Evolutionary conservation across 2,113 vertebrate species (phyloP).

Genomic region (Cichladusa arquata): DNA sequence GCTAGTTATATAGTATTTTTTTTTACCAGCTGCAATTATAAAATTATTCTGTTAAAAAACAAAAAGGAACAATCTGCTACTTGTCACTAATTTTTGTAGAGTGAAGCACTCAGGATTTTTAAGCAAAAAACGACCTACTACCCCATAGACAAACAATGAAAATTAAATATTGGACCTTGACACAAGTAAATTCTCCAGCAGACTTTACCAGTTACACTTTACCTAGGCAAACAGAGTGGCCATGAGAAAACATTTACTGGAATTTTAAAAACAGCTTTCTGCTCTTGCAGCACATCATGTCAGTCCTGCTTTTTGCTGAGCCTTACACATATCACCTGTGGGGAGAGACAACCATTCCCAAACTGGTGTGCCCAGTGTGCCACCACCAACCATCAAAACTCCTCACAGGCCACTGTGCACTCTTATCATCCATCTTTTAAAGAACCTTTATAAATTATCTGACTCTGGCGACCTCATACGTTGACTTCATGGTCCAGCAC

Average conservation of each 20-base stretch:
- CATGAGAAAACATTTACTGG: neutral
- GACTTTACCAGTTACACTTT: neutral
- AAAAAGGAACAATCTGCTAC: neutral
- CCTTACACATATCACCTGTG: neutral
- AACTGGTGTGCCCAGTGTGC: neutral
- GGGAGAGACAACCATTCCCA: neutral
- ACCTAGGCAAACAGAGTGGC: neutral
- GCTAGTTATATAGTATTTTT: conserved; percentile 8
- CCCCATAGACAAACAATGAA: neutral
- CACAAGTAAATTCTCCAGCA: neutral
- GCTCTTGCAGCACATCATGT: neutral
- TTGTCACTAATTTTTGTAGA: conserved; percentile 12
- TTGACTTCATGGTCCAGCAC: neutral
- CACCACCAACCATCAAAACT: neutral
- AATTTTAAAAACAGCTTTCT: neutral
- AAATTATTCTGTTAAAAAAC: conserved; percentile 9
- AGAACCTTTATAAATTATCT: neutral
- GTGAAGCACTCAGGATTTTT: neutral
- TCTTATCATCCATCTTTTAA: neutral
- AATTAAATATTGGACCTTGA: neutral
- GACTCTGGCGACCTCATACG: neutral
- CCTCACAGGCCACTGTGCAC: neutral
- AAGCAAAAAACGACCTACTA: neutral
- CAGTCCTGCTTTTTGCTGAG: neutral
- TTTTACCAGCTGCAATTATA: conserved; percentile 10